Conservation (phyloP, 2,113 vertebrate species). For the Ochotona curzoniae region DNA sequence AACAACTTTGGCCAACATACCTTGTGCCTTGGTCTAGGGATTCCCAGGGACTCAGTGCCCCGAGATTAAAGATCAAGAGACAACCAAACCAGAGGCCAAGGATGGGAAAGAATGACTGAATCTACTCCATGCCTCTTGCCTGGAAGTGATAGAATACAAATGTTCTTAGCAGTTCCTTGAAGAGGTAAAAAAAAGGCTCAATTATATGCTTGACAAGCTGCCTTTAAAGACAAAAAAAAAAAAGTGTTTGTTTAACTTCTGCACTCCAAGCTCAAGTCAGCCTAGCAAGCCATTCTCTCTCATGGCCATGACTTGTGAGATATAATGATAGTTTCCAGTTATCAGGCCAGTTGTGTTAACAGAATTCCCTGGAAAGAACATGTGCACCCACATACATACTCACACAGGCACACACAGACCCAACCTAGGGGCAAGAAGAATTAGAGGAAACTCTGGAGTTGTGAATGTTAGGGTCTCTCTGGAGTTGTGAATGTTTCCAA, state of each 20-base stretch:
- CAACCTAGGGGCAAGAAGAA: neutral
- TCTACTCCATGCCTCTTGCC: conserved; percentile 36
- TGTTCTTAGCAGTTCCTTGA: conserved; percentile 22
- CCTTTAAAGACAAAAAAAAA: conserved; percentile 64
- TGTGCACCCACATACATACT: neutral
- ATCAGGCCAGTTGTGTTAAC: conserved; percentile 75
- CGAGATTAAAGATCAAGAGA: neutral
- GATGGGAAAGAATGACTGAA: conserved; percentile 55
- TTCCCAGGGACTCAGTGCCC: neutral
- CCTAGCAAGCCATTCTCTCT: conserved; percentile 63
- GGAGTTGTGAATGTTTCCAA: conserved; percentile 52
- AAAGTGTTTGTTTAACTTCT: conserved; percentile 71
- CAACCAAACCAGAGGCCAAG: conserved; percentile 33
- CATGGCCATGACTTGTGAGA: conserved; percentile 76
- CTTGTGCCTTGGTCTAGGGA: neutral
- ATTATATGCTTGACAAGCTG: conserved; percentile 68
- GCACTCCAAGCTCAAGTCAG: conserved; percentile 63
- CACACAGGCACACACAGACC: neutral
- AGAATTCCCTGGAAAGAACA: conserved; percentile 41
- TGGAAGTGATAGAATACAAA: neutral
- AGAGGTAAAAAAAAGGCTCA: conserved; percentile 67
- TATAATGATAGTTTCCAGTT: conserved; percentile 74
- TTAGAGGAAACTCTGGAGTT: neutral
- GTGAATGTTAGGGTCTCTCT: conserved; percentile 23
- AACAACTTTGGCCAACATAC: neutral